Conservation (phyloP, 2,888 invertebrate genomes). For the Ennomos quercinarius region DNA sequence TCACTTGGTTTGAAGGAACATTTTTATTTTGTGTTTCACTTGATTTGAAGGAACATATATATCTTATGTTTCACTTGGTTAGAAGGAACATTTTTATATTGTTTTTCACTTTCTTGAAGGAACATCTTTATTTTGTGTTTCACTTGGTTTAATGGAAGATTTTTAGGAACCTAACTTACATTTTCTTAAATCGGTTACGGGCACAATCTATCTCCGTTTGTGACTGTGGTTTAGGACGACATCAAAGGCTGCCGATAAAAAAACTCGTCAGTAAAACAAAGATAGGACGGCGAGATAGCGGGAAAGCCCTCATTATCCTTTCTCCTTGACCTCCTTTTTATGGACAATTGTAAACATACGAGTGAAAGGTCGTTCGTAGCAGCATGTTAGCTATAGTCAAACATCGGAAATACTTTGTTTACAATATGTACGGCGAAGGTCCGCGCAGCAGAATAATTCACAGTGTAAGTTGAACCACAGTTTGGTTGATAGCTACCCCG, state of each 20-base stretch:
- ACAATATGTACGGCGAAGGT: conserved; percentile 67
- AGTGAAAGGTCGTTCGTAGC: conserved; percentile 55
- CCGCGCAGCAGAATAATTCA: not conserved
- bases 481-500: conserved; percentile 24
- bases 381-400: conserved; percentile 61
- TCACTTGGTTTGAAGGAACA: no score
- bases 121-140: no score
- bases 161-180: no score
- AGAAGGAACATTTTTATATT: no score
- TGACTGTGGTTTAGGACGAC: conserved; percentile 16
- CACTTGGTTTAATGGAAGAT: no score
- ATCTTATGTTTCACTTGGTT: no score
- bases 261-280: conserved; percentile 29
- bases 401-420: conserved; percentile 69
- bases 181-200: not conserved
- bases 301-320: conserved; percentile 27
- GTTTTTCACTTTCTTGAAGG: no score
- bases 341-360: conserved; percentile 21
- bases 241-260: conserved; percentile 15
- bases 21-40: no score
- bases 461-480: conserved; percentile 13
- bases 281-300: conserved; percentile 27
- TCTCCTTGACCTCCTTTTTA: conserved; percentile 38
- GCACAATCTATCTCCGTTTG: conserved; percentile 5
- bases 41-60: no score